A percentile compares a stretch with the other conserved stretches of the same genome.
Conservation (phyloP, 23 tunicate genomes). For the Ascidia mentula region DNA sequence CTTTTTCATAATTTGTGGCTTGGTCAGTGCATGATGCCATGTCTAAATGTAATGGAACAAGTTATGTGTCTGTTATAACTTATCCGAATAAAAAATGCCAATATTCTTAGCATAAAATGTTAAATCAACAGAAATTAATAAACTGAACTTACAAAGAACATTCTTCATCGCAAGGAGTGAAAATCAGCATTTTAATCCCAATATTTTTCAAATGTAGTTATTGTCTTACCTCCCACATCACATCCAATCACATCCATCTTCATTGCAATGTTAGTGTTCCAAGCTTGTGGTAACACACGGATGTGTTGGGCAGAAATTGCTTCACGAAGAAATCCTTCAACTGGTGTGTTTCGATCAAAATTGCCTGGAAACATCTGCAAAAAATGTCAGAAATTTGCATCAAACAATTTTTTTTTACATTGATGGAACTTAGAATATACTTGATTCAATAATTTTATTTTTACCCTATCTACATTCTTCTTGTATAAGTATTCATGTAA, state of each 20-base stretch:
- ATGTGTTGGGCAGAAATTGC: constrained; percentile 70
- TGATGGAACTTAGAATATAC: too few relatives aligned
- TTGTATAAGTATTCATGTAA: too few relatives aligned
- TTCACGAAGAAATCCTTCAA: constrained; percentile 78
- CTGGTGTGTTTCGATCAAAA: constrained; percentile 41
- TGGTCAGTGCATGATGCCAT: constrained; percentile 56
- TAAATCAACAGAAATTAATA: background rate
- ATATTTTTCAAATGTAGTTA: too few relatives aligned
- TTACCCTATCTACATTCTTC: too few relatives aligned
- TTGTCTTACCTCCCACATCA: constrained; percentile 42
- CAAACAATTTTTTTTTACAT: too few relatives aligned
- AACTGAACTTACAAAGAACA: too few relatives aligned
- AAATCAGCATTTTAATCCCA: background rate
- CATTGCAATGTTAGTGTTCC: constrained; percentile 78
- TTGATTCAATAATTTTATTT: too few relatives aligned
- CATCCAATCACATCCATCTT: constrained; percentile 86
- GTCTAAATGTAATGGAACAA: constrained; percentile 40
- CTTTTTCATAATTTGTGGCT: constrained; percentile 20
- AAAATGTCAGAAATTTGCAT: too few relatives aligned
- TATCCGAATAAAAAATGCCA: too few relatives aligned
- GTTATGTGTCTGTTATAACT: too few relatives aligned
- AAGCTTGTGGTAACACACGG: constrained; percentile 61
- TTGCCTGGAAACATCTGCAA: constrained; percentile 67
- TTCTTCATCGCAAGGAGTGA: too few relatives aligned
- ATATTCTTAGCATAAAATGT: too few relatives aligned